Percentiles rank a stretch among this genome's conserved stretches.
phyloP scores from a whole-genome alignment of 2,113 vertebrate genomes.

The Macrotis lagotis region DNA sequence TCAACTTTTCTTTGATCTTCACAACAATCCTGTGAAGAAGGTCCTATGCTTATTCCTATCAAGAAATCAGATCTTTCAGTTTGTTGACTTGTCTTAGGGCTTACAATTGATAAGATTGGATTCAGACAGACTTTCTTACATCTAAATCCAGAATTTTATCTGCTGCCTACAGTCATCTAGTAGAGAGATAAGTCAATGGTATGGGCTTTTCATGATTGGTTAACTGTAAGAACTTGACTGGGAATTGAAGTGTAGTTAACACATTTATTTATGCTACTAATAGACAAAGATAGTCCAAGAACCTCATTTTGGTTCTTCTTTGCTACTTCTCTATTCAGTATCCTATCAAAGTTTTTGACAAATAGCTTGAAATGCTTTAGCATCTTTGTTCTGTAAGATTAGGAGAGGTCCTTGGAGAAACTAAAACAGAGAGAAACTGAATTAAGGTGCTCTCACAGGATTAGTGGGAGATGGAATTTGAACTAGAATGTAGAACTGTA shows the following conservation, averaged over 20 bases:
- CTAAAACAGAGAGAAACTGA: background rate
- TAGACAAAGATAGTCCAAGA: slow-evolving; percentile 14
- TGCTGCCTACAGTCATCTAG: background rate
- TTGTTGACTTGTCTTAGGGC: background rate
- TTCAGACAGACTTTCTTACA: background rate
- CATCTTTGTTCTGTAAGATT: background rate
- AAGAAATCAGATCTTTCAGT: background rate
- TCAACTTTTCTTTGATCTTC: background rate
- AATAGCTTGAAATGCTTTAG: slow-evolving; percentile 26
- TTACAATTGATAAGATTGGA: background rate
- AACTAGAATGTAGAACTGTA: background rate
- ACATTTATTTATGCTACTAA: slow-evolving; percentile 25
- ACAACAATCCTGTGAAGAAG: background rate
- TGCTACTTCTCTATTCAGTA: slow-evolving; percentile 7
- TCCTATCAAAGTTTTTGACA: slow-evolving; percentile 35
- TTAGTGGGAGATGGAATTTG: background rate
- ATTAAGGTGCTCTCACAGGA: background rate
- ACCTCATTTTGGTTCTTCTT: slow-evolving; percentile 31
- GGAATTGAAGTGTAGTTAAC: slow-evolving; percentile 21
- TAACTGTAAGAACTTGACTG: slow-evolving; percentile 11
- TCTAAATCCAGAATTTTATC: background rate
- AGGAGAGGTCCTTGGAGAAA: background rate
- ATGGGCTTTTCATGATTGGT: slow-evolving; percentile 2
- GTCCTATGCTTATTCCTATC: background rate
- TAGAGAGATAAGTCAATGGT: background rate